These are phyloP conservation scores for Tangara arthus DNA, from an alignment of 2,797 vertebrate species.

Conservation along the genomic window DNA sequence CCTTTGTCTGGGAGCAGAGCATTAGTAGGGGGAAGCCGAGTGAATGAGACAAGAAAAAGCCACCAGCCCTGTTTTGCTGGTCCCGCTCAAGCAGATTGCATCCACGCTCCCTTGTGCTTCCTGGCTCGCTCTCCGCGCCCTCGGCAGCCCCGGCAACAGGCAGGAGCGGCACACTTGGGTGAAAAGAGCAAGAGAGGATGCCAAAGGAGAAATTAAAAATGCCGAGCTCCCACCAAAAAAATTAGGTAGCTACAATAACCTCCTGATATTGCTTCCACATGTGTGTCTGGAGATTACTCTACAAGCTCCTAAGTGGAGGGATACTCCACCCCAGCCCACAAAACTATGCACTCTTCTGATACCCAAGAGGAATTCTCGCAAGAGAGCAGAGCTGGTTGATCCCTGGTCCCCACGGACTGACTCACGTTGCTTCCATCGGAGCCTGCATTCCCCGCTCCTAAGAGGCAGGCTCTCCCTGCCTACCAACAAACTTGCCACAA, in stretches of 20 bases:
- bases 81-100: not conserved
- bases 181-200: not conserved
- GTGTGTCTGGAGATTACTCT: not conserved
- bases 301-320: not conserved
- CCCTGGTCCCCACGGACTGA: not conserved
- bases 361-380: not conserved
- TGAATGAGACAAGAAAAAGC: not conserved
- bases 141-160: not conserved
- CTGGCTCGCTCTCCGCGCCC: not conserved
- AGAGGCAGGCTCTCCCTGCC: not conserved
- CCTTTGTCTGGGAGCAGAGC: conserved; percentile 11
- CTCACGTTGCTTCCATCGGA: not conserved
- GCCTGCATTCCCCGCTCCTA: not conserved
- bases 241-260: not conserved
- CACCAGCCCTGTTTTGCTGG: not conserved
- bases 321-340: not conserved
- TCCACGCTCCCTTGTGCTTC: accelerated
- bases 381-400: not conserved
- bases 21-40: not conserved
- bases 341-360: not conserved
- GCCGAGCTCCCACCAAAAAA: not conserved
- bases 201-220: not conserved
- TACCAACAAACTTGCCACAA: not conserved
- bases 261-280: not conserved
- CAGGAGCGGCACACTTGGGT: not conserved